Base-by-base conservation (phyloP, 1,140 invertebrate genomes). In the Cecropterus lyciades region DNA sequence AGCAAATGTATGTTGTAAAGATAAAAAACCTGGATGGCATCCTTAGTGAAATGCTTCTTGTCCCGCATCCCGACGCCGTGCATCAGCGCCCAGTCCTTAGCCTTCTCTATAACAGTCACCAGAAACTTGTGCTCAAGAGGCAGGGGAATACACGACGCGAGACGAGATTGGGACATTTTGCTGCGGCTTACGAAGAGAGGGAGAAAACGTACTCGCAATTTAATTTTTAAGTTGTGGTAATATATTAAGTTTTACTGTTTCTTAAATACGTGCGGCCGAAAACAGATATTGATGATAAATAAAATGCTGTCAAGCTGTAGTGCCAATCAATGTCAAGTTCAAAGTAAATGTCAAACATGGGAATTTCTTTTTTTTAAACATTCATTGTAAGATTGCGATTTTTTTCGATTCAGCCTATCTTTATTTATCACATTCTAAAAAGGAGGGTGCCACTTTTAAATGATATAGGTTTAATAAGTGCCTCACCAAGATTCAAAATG, bases 51-150 rank as follows among this genome's bases (percentile, higher is more conserved):
- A 69, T 93, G 92, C 40, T 93, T 92, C 84, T 94, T 96, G 10
- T 95, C 95, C 69, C 96, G 92, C 95, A 98, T 97, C 1, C 94
- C 94, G 45, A 95, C 95, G 10, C 97, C 97, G 90, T 97, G 96
- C 95, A 97, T 96, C 13, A 97, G 80, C 0, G 96, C 95, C 95
- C 96, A 97, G 82, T 97, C 96, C 88, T 96, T 97, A 15, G 96
- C 95, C 84, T 96, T 97, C 30, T 94, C 93, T 4, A 95, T 92
- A 10, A 96, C 80, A 70, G 95, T 94, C 53, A 94, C 77, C 10
- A 97, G 84, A 14, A 93, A 81, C 33, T 94, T 91, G 11, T 94
- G 84, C 3, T 94, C 82, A 46, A 97, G 72, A n/a, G 95, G 95
- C 67, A 96, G 72, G 6, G 93, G 91, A 62, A 96, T 81, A 84